Base-by-base conservation (phyloP, 2,797 vertebrate species). In the Onychomys arenicola region DNA sequence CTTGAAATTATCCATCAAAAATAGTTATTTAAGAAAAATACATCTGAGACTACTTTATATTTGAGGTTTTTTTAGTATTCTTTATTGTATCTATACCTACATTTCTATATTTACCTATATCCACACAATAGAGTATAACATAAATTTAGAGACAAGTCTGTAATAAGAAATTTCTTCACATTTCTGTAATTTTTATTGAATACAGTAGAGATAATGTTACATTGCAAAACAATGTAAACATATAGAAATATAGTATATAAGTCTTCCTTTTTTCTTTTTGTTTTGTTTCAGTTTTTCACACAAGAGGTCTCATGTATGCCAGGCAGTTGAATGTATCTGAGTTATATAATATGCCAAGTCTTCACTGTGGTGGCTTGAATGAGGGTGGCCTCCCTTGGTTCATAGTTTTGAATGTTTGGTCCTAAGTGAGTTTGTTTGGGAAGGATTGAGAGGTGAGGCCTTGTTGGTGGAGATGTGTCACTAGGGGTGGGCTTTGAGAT, bases 121-220 rank as follows among this genome's bases (percentile, higher is more conserved):
- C 75, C 49, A 89, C 57, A 85, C 16, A 84, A 23, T 78, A 19
- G 92, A 95, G 34, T 57, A 59, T 21, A 59, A 57, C 34, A 80
- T 80, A 81, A 81, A 81, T 81, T 81, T n/a, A 37, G 77, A 34
- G 19, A 37, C 34, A 77, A 77, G 5, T 59, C 14, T 81, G 4
- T 57, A 57, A 82, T 23, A 59, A 37, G 80, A 82, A 82, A 40
- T 59, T 61, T 40, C 55, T 82, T 82, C n/a, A 37, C 86, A 37
- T 90, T 95, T 43, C 52, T 95, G 77, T 93, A 21, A 13, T 88
- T 91, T 90, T 5, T 91, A 93, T 92, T 93, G 91, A 75, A 97
- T 87, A 91, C 80, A 96, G 52, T 0, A 91, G 95, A 73, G 14
- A 32, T 21, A 94, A 46, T 95, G 91, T 92, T 21, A 75, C 61